A percentile compares a stretch with the other conserved stretches of the same genome.
phyloP scores from a whole-genome alignment of 2,888 invertebrate species.

The Leptinotarsa peninsularis region DNA sequence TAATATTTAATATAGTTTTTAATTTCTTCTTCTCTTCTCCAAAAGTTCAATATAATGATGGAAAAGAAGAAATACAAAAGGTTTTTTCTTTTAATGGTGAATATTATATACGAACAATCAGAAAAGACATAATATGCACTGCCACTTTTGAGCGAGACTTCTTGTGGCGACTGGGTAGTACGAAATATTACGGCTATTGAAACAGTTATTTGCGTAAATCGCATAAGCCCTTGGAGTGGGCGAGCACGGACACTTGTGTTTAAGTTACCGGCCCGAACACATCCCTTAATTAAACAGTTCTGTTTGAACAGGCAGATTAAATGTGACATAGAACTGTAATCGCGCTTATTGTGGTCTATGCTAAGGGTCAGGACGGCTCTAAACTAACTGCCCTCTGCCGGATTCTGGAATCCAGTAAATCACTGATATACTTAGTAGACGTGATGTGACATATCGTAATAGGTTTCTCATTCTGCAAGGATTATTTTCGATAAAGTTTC shows the following conservation, averaged over 20 bases:
- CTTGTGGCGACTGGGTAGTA: not conserved
- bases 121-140: not conserved
- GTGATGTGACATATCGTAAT: slow-evolving; percentile 18
- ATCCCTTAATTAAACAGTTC: slow-evolving; percentile 69
- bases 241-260: slow-evolving; percentile 66
- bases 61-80: too few relatives aligned
- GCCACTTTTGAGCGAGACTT: not conserved
- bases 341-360: slow-evolving; percentile 67
- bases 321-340: slow-evolving; percentile 68
- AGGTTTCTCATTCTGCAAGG: too few relatives aligned
- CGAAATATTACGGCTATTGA: slow-evolving; percentile 6
- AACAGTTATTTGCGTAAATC: slow-evolving; percentile 43
- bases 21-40: too few relatives aligned
- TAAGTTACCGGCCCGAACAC: slow-evolving; percentile 66
- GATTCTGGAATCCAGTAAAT: slow-evolving; percentile 45
- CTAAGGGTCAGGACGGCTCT: slow-evolving; percentile 51
- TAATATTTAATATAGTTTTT: too few relatives aligned
- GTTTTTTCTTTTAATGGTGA: too few relatives aligned
- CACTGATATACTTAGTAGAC: slow-evolving; percentile 41
- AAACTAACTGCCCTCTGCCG: slow-evolving; percentile 47
- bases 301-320: slow-evolving; percentile 69
- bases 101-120: too few relatives aligned
- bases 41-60: too few relatives aligned
- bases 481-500: too few relatives aligned
- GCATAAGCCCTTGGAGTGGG: slow-evolving; percentile 42